Conservation (phyloP, 2,888 invertebrate genomes). For the Diloba caeruleocephala region DNA sequence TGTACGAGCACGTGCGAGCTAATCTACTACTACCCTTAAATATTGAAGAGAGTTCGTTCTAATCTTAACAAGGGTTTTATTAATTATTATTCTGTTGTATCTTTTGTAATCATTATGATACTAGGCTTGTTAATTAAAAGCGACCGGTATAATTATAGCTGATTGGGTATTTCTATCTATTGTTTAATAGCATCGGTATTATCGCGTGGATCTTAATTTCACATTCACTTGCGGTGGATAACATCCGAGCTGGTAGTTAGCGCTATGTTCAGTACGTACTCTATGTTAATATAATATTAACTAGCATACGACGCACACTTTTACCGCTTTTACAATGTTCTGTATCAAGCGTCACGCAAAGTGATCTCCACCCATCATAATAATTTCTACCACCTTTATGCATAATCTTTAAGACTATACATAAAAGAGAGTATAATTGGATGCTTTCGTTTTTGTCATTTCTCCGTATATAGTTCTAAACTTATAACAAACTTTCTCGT, state of each 20-base stretch:
- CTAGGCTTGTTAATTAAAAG: constrained; percentile 26
- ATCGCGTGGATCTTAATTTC: constrained; percentile 56
- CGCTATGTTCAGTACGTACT: constrained; percentile 27
- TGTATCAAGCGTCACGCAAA: constrained; percentile 56
- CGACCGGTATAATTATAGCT: constrained; percentile 29
- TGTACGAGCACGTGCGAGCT: too few species aligned
- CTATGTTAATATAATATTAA: constrained; percentile 36
- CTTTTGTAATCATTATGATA: constrained; percentile 17
- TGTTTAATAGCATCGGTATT: constrained; percentile 39
- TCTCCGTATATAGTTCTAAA: constrained; percentile 51
- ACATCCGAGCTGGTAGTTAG: constrained; percentile 9
- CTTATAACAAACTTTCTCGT: constrained; percentile 49
- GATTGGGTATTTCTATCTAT: constrained; percentile 42
- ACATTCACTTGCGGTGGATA: constrained; percentile 38
- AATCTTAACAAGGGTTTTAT: too few species aligned
- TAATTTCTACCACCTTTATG: constrained; percentile 53
- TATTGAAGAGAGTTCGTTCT: too few species aligned
- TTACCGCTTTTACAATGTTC: constrained; percentile 43
- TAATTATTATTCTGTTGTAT: too few species aligned
- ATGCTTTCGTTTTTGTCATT: constrained; percentile 68
- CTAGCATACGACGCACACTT: constrained; percentile 32
- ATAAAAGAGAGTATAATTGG: constrained; percentile 68
- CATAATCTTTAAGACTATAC: constrained; percentile 63
- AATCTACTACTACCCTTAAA: too few species aligned
- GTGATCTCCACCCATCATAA: constrained; percentile 51